A percentile compares a stretch with the other conserved stretches of the same genome.
Conservation (phyloP, 92 coral and sea anemone genomes). For the Umimayanthus kanabou region DNA sequence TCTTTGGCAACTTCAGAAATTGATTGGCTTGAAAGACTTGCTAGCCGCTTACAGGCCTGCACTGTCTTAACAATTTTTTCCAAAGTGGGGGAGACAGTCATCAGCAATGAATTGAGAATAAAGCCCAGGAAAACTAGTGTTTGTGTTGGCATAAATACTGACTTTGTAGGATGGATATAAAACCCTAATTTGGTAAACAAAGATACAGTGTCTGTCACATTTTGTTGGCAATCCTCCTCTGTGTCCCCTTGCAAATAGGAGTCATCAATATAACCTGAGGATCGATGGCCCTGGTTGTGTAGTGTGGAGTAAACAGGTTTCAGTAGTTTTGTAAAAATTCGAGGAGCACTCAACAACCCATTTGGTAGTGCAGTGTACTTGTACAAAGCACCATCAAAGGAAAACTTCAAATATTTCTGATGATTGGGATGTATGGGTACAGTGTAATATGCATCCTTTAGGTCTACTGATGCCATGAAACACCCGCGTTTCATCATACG, state of each 20-base stretch:
- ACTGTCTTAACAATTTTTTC: conserved; percentile 46
- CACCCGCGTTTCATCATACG: background rate
- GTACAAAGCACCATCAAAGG: conserved; percentile 48
- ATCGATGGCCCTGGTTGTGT: conserved; percentile 51
- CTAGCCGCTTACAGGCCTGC: conserved; percentile 46
- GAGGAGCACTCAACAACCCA: conserved; percentile 57
- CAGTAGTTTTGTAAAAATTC: conserved; percentile 56
- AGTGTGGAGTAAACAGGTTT: conserved; percentile 58
- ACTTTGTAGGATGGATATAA: conserved; percentile 45
- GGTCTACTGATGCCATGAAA: background rate
- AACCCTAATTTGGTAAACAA: conserved; percentile 53
- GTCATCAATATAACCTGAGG: conserved; percentile 57
- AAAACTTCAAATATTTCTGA: conserved; percentile 57
- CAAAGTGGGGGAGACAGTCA: conserved; percentile 51
- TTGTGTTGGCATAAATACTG: conserved; percentile 50
- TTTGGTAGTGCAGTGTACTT: conserved; percentile 59
- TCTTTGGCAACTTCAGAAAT: conserved; percentile 47
- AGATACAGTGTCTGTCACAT: conserved; percentile 41
- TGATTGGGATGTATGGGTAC: conserved; percentile 46
- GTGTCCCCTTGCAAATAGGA: conserved; percentile 64
- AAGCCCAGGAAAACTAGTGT: conserved; percentile 48
- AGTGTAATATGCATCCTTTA: conserved; percentile 52
- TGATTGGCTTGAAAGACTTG: conserved; percentile 15
- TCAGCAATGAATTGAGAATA: conserved; percentile 47
- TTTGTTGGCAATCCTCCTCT: conserved; percentile 35